A percentile compares a stretch with the other conserved stretches of the same genome.
phyloP scores from a whole-genome alignment of 2,888 invertebrate species.

The Stenurella melanura region DNA sequence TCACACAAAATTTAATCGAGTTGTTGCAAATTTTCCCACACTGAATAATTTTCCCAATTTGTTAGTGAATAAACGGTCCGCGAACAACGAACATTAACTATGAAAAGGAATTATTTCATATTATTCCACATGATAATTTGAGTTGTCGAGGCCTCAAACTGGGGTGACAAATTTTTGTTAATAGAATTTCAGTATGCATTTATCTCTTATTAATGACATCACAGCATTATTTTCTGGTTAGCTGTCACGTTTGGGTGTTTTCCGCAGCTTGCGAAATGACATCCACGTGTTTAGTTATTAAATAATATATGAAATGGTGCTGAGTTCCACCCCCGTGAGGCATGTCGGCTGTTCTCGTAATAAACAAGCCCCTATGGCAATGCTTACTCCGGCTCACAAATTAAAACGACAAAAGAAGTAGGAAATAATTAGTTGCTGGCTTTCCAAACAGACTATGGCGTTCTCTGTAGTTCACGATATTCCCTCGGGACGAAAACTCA shows the following conservation, averaged over 20 bases:
- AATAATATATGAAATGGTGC: constrained; percentile 53
- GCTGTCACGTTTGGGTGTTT: constrained; percentile 45
- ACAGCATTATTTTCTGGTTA: constrained; percentile 44
- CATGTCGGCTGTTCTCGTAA: constrained; percentile 45
- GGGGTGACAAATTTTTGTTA: constrained; percentile 18
- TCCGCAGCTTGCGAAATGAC: constrained; percentile 47
- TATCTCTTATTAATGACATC: constrained; percentile 33
- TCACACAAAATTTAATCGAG: constrained; percentile 15
- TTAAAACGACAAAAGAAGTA: constrained; percentile 55
- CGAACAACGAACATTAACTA: constrained; percentile 27
- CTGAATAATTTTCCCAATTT: constrained; percentile 25
- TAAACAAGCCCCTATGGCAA: constrained; percentile 54
- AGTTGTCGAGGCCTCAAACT: neutral
- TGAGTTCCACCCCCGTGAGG: constrained; percentile 46
- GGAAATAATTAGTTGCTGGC: constrained; percentile 55
- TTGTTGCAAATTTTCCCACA: constrained; percentile 20
- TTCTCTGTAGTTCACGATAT: constrained; percentile 31
- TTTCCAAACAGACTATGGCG: constrained; percentile 27
- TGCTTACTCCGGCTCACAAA: constrained; percentile 48
- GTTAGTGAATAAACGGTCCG: neutral
- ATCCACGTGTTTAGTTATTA: constrained; percentile 49
- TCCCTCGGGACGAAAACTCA: constrained; percentile 37
- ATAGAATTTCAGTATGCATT: constrained; percentile 35
- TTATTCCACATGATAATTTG: constrained; percentile 23
- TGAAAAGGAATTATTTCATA: constrained; percentile 25